A percentile compares a stretch with the other conserved stretches of the same genome.
phyloP scores from a whole-genome alignment of 2,797 vertebrate species.

The Sebastes reedi region DNA sequence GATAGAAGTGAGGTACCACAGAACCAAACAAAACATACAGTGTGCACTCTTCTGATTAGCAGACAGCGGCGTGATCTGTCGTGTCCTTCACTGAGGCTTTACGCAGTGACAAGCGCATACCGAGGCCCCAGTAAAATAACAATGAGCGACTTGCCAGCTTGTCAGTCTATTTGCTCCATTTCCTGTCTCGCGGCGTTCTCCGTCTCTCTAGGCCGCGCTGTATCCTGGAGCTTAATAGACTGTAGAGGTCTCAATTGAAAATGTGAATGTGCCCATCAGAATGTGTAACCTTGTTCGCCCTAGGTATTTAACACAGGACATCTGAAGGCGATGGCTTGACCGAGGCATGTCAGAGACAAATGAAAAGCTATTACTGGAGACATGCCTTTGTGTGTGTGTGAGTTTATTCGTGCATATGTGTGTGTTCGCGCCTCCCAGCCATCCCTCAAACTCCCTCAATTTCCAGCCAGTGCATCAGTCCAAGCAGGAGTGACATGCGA shows the following conservation, averaged over 20 bases:
- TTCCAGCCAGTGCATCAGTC: slow-evolving; percentile 64
- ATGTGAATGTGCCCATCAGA: slow-evolving; percentile 68
- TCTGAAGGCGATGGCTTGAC: slow-evolving; percentile 65
- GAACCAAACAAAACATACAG: slow-evolving; percentile 51
- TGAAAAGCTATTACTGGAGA: slow-evolving; percentile 75
- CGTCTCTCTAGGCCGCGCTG: slow-evolving; percentile 41
- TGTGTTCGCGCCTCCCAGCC: slow-evolving; percentile 43
- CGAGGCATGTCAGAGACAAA: slow-evolving; percentile 68
- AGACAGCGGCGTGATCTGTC: slow-evolving; percentile 57
- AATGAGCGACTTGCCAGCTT: slow-evolving; percentile 56
- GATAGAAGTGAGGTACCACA: slow-evolving; percentile 48
- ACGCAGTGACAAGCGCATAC: slow-evolving; percentile 33
- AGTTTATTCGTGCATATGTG: not conserved
- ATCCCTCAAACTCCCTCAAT: slow-evolving; percentile 52
- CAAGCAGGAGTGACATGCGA: slow-evolving; percentile 70
- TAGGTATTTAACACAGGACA: slow-evolving; percentile 71
- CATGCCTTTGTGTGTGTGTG: slow-evolving; percentile 36
- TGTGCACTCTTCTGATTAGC: slow-evolving; percentile 57
- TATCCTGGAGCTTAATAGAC: slow-evolving; percentile 69
- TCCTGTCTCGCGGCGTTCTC: slow-evolving; percentile 48
- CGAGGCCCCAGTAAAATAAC: slow-evolving; percentile 55
- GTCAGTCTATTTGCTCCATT: slow-evolving; percentile 68
- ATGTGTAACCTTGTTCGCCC: slow-evolving; percentile 63
- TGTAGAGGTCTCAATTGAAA: slow-evolving; percentile 71
- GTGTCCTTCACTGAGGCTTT: slow-evolving; percentile 59